phyloP scores from a whole-genome alignment of 2,113 vertebrate species.

The Rhizomys pruinosus region DNA sequence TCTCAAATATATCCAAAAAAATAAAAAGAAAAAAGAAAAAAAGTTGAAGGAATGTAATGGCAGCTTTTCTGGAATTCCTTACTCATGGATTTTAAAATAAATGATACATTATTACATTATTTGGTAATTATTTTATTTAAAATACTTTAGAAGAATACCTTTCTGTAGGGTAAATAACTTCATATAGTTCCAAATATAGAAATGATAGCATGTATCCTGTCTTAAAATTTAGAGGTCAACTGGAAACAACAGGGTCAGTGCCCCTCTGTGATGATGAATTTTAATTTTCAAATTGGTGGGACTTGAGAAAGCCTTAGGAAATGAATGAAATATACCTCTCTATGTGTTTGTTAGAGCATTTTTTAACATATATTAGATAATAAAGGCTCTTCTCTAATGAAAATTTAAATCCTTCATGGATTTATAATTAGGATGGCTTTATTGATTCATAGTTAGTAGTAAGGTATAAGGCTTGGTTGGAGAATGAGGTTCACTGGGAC shows the following conservation, averaged over 20 bases:
- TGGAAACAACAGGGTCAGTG: background rate
- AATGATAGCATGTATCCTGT: background rate
- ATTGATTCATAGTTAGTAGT: background rate
- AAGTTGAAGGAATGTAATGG: no score
- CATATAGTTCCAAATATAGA: background rate
- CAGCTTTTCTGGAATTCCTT: background rate
- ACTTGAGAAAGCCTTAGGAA: background rate
- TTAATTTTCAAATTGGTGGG: background rate
- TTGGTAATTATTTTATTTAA: background rate
- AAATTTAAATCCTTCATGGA: no score
- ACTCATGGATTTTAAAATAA: background rate
- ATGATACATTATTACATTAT: background rate
- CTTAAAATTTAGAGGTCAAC: no score
- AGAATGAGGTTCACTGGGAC: no score
- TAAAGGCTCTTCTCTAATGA: background rate
- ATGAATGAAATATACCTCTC: background rate
- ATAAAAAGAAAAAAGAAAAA: no score
- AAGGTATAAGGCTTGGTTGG: no score
- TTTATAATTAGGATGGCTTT: background rate
- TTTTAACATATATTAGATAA: background rate
- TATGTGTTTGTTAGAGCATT: background rate
- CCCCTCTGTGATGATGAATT: background rate
- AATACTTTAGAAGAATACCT: background rate
- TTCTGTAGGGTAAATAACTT: background rate
- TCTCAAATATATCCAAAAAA: no score